A percentile compares a stretch with the other conserved stretches of the same genome.
Evolutionary conservation across 1,140 invertebrate genomes (phyloP).

Genomic region (Ceratosolen solmsi): DNA sequence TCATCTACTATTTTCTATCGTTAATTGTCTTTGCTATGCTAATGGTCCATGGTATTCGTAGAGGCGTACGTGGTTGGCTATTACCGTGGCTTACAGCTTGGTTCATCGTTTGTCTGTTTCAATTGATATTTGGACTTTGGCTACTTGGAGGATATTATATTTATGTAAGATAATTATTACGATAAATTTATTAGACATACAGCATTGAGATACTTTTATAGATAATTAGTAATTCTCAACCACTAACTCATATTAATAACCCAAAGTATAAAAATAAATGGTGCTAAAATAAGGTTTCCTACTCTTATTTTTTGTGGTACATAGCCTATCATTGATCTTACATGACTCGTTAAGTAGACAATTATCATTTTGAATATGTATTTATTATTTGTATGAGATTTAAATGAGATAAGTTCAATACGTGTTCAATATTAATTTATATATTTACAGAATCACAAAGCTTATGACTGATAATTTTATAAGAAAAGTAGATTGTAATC

Average conservation of each 20-base stretch:
- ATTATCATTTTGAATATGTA: too few relatives aligned
- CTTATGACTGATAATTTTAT: too few relatives aligned
- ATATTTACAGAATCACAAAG: too few relatives aligned
- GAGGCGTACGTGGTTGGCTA: conserved; percentile 83
- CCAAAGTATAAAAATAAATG: too few relatives aligned
- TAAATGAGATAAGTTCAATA: too few relatives aligned
- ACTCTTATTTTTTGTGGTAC: too few relatives aligned
- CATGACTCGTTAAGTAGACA: too few relatives aligned
- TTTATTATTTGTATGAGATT: too few relatives aligned
- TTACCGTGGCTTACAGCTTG: conserved; percentile 86
- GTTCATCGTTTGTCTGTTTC: conserved; percentile 82
- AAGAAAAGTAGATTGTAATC: too few relatives aligned
- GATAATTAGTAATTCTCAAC: neutral
- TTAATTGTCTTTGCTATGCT: conserved; percentile 79
- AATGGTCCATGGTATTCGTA: conserved; percentile 76
- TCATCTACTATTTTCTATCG: conserved; percentile 82
- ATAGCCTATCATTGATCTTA: too few relatives aligned
- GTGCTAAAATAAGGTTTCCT: too few relatives aligned
- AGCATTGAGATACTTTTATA: neutral
- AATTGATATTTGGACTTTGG: conserved; percentile 87
- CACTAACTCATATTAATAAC: too few relatives aligned
- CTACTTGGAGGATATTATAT: conserved; percentile 90
- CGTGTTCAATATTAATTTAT: neutral
- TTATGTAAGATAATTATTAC: conserved; percentile 80
- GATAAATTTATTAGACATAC: neutral